Evolutionary conservation across 2,113 vertebrate genomes (phyloP), one percentile per base, ranked within the genome.

Genomic region (Macaca nemestrina): DNA sequence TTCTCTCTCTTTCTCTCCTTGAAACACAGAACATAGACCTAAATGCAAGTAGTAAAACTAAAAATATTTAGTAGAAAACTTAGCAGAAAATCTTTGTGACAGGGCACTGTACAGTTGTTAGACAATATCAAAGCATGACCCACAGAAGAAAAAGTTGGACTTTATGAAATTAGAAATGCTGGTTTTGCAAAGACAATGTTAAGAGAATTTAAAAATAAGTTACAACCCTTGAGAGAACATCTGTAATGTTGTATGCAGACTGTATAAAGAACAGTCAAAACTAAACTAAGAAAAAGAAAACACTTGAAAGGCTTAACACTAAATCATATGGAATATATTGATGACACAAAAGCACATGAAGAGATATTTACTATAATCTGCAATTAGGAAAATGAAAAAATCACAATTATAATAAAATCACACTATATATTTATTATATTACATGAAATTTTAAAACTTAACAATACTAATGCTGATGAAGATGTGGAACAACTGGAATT

Each of bases 41-140:
- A 35, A 45, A 61, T 75, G 20, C 20, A 90, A 94, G 83, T n/a
- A 2, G 14, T 55, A 35, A 59, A 86, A 25, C 13, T 38, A 17
- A 75, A n/a, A 83, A 75, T 8, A 78, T 72, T 52, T 45, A 40
- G 6, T 75, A 90, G 30, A 38, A 95, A 92, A 38, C 5, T 4
- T 30, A 87, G 38, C 16, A 93, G 43, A 84, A 97, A 95, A 90
- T 59, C 43, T 78, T 70, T 67, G 61, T 87, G 38, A 90, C 14
- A 14, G 90, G 9, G 4, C 13, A 9, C 38, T 81, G 76, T 16
- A 14, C 8, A 89, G 38, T 70, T 78, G n/a, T 35, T 27, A 92
- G 25, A 82, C 5, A 23, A 73, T 12, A 59, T 4, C 23, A 55
- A 94, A 70, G 8, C 13, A 38, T 64, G 27, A 92, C 78, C 2